These are phyloP conservation scores for Thecocarcelia acutangulata DNA, from an alignment of 2,888 invertebrate species.

Conservation along the genomic window DNA sequence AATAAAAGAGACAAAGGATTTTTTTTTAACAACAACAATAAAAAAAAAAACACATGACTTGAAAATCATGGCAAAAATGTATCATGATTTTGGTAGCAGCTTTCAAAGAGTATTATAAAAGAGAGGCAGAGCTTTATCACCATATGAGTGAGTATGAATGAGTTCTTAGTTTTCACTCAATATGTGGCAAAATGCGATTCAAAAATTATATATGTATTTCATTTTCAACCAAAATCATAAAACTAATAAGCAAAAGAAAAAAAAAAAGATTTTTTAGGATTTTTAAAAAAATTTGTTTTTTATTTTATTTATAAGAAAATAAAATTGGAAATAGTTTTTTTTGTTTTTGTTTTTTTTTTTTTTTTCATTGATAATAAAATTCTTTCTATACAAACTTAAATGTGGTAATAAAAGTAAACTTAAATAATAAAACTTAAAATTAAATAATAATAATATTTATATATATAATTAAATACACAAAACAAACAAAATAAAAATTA, in stretches of 20 bases:
- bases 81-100: too few species aligned
- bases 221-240: not conserved
- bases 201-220: not conserved
- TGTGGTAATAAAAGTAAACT: constrained; percentile 54
- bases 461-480: constrained; percentile 64
- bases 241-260: constrained; percentile 32
- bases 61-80: too few species aligned
- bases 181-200: too few species aligned
- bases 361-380: constrained; percentile 61
- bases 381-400: constrained; percentile 64
- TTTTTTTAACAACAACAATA: too few species aligned
- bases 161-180: too few species aligned
- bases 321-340: constrained; percentile 61
- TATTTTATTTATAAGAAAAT: constrained; percentile 65
- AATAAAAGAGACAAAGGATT: too few species aligned
- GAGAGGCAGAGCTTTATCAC: too few species aligned
- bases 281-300: constrained; percentile 60
- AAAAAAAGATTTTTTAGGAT: constrained; percentile 63
- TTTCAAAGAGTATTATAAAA: too few species aligned
- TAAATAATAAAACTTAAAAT: constrained; percentile 62
- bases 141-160: too few species aligned
- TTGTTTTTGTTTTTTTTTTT: constrained; percentile 29
- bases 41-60: too few species aligned
- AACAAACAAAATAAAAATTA: constrained; percentile 67
- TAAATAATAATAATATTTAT: constrained; percentile 63